phyloP scores from a whole-genome alignment of 2,888 invertebrate species.

The Lithophane semibrunnea region DNA sequence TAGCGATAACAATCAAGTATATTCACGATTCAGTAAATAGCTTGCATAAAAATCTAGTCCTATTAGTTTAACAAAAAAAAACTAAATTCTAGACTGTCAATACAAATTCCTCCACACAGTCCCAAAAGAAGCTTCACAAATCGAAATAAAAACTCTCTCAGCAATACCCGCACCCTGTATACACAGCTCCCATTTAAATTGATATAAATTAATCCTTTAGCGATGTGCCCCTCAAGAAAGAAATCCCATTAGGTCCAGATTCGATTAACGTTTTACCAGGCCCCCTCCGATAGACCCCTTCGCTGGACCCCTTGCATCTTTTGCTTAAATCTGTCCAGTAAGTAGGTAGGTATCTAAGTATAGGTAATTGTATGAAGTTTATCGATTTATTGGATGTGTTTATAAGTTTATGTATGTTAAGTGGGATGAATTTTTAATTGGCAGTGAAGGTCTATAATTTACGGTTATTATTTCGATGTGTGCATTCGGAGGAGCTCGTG shows the following conservation, averaged over 20 bases:
- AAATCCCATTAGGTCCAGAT: conserved; percentile 89
- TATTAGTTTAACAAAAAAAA: neutral
- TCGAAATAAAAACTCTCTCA: conserved; percentile 7
- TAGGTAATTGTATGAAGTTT: conserved; percentile 37
- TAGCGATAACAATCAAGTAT: neutral
- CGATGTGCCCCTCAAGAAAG: conserved; percentile 89
- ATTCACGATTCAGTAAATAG: neutral
- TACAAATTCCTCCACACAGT: neutral
- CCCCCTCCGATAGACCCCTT: conserved; percentile 62
- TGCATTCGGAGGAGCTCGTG: too few species aligned
- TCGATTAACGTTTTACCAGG: conserved; percentile 89
- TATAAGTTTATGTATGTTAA: neutral
- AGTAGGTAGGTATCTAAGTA: conserved; percentile 35
- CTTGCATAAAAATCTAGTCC: neutral
- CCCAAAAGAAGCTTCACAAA: neutral
- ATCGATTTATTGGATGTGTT: conserved; percentile 30
- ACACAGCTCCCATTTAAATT: conserved; percentile 86
- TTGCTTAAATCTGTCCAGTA: conserved; percentile 50
- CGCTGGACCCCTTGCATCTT: conserved; percentile 73
- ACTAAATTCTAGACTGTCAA: neutral
- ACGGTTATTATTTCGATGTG: too few species aligned
- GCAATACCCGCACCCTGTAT: conserved; percentile 76
- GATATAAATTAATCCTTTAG: conserved; percentile 91
- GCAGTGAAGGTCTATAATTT: too few species aligned
- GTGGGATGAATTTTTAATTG: neutral